Percentiles rank a stretch among this genome's conserved stretches.
Conservation (phyloP, 2,797 vertebrate species). For the Pristis pectinata region DNA sequence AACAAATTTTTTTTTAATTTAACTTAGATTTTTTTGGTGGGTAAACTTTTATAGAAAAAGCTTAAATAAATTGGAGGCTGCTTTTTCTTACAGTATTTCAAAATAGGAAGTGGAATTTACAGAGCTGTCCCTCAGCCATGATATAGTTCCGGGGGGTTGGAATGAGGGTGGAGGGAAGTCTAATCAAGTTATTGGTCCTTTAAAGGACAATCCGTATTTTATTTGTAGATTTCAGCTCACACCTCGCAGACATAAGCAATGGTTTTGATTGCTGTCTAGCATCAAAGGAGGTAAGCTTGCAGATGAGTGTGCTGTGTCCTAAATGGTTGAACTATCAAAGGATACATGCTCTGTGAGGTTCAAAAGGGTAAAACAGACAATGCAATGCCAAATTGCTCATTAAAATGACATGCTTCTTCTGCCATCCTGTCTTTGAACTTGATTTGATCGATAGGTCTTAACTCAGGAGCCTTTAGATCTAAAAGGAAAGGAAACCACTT, state of each 20-base stretch:
- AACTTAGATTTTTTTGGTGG: not conserved
- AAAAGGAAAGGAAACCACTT: not conserved
- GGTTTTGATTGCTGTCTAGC: not conserved
- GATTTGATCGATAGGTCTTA: not conserved
- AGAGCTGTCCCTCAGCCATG: not conserved
- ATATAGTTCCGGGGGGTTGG: too few species aligned
- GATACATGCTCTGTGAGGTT: slow-evolving; percentile 1
- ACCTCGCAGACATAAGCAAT: not conserved
- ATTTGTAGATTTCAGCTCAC: not conserved
- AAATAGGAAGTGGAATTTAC: not conserved
- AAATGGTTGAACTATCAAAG: slow-evolving; percentile 26
- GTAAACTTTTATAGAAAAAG: not conserved
- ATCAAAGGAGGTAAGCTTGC: slow-evolving; percentile 15
- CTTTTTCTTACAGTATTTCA: not conserved
- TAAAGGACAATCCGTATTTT: not conserved
- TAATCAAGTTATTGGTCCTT: not conserved
- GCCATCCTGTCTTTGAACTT: slow-evolving; percentile 7
- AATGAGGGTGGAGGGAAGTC: too few species aligned
- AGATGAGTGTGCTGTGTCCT: not conserved
- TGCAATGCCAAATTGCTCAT: slow-evolving; percentile 10
- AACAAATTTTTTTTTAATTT: not conserved
- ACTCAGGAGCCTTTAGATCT: not conserved
- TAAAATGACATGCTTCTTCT: slow-evolving; percentile 19
- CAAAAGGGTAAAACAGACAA: slow-evolving; percentile 17
- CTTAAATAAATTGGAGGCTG: not conserved